These are phyloP conservation scores for Amblyjoppa proteus DNA, from an alignment of 2,888 invertebrate species.

Conservation along the genomic window DNA sequence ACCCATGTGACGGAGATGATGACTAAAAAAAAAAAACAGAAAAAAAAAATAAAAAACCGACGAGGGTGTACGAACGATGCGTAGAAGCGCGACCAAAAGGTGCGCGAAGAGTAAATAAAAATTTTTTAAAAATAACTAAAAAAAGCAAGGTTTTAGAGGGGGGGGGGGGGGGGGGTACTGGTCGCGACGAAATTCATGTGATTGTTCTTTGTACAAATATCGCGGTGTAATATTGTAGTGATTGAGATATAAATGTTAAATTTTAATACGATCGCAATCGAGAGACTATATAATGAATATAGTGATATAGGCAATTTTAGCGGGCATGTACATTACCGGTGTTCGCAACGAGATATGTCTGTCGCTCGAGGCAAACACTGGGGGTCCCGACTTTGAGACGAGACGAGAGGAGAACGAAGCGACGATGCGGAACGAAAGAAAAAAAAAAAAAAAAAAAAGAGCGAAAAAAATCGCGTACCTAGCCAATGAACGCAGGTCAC, in stretches of 20 bases:
- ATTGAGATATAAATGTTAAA: conserved; percentile 85
- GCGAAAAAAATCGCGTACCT: conserved; percentile 41
- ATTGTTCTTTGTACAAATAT: conserved; percentile 89
- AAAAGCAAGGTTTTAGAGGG: conserved; percentile 12
- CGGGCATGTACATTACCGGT: conserved; percentile 85
- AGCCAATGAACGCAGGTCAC: conserved; percentile 44
- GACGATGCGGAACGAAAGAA: neutral
- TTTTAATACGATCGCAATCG: conserved; percentile 85
- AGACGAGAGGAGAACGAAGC: conserved; percentile 9
- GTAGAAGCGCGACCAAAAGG: conserved; percentile 56
- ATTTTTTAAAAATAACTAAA: conserved; percentile 45
- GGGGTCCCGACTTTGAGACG: conserved; percentile 32
- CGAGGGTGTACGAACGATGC: conserved; percentile 12
- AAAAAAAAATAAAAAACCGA: conserved; percentile 14
- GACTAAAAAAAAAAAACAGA: conserved; percentile 25
- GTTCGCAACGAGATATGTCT: conserved; percentile 71
- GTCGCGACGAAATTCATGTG: conserved; percentile 85
- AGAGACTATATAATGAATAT: conserved; percentile 80
- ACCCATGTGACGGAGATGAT: conserved; percentile 38
- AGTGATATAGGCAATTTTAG: conserved; percentile 84
- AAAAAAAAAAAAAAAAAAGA: conserved; percentile 32
- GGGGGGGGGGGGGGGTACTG: neutral
- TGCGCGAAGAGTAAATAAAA: conserved; percentile 30
- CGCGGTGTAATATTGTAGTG: conserved; percentile 85
- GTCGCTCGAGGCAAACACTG: conserved; percentile 63